A percentile compares a stretch with the other conserved stretches of the same genome.
Evolutionary conservation across 2,888 invertebrate genomes (phyloP).

Genomic region (Drosophila kambysellisi): DNA sequence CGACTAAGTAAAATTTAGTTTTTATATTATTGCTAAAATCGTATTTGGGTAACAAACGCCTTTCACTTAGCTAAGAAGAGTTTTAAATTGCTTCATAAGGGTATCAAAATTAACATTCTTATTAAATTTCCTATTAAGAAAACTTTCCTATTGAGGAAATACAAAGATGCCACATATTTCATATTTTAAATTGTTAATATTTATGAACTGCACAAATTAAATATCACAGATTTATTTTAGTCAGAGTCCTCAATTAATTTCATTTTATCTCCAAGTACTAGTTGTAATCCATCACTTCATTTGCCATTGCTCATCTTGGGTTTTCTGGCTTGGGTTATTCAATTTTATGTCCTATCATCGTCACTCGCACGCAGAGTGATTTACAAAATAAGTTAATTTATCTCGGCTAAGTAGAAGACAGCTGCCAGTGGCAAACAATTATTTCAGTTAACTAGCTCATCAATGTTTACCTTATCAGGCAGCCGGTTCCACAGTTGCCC

Average conservation of each 20-base stretch:
- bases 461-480: constrained; percentile 42
- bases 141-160: not conserved
- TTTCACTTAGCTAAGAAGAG: not conserved
- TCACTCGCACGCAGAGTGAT: constrained; percentile 1
- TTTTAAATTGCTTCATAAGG: not conserved
- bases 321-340: not conserved
- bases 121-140: not conserved
- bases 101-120: not conserved
- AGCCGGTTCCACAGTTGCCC: not conserved
- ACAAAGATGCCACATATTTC: not conserved
- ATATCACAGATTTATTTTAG: not conserved
- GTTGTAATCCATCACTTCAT: constrained; percentile 7
- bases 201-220: not conserved
- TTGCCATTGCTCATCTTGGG: not conserved
- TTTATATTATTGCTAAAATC: not conserved
- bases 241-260: not conserved
- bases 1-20: not conserved
- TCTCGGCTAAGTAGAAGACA: constrained; percentile 4
- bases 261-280: not conserved
- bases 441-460: constrained; percentile 58
- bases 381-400: constrained; percentile 28
- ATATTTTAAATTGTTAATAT: not conserved
- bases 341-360: constrained; percentile 10
- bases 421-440: constrained; percentile 42
- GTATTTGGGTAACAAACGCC: rapidly evolving